Conservation (phyloP, 2,113 vertebrate species). For the Corydoras maculifer region DNA sequence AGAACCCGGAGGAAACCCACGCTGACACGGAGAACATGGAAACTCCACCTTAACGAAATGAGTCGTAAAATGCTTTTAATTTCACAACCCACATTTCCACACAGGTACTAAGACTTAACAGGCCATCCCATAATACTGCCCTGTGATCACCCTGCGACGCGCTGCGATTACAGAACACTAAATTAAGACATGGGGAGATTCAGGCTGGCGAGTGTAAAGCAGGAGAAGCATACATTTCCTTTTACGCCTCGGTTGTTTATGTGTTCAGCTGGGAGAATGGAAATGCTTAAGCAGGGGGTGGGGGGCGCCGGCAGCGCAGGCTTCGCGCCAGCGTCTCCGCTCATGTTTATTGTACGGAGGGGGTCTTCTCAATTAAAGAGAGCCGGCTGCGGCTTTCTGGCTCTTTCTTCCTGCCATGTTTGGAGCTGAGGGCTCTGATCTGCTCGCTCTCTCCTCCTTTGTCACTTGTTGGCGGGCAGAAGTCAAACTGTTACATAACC, state of each 20-base stretch:
- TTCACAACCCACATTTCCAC: too few species aligned
- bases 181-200: slow-evolving; percentile 18
- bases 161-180: not conserved
- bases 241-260: slow-evolving; percentile 69
- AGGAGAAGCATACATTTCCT: slow-evolving; percentile 66
- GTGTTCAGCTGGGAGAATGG: slow-evolving; percentile 49
- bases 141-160: too few species aligned
- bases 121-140: too few species aligned
- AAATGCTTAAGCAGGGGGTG: slow-evolving; percentile 42
- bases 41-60: too few species aligned
- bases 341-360: slow-evolving; percentile 66
- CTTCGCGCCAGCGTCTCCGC: slow-evolving; percentile 47
- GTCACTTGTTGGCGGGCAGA: slow-evolving; percentile 64
- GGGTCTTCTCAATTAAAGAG: slow-evolving; percentile 49
- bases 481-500: slow-evolving; percentile 57
- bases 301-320: slow-evolving; percentile 56
- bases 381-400: slow-evolving; percentile 47
- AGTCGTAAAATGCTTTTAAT: not conserved
- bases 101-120: too few species aligned
- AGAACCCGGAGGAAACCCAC: too few species aligned
- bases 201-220: slow-evolving; percentile 19
- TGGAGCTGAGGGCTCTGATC: slow-evolving; percentile 64
- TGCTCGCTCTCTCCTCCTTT: slow-evolving; percentile 47
- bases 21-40: too few species aligned
- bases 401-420: slow-evolving; percentile 62